Evolutionary conservation across 1,140 invertebrate species (phyloP), one percentile per base, ranked within the genome.

Genomic region (Drosophila albomicans): DNA sequence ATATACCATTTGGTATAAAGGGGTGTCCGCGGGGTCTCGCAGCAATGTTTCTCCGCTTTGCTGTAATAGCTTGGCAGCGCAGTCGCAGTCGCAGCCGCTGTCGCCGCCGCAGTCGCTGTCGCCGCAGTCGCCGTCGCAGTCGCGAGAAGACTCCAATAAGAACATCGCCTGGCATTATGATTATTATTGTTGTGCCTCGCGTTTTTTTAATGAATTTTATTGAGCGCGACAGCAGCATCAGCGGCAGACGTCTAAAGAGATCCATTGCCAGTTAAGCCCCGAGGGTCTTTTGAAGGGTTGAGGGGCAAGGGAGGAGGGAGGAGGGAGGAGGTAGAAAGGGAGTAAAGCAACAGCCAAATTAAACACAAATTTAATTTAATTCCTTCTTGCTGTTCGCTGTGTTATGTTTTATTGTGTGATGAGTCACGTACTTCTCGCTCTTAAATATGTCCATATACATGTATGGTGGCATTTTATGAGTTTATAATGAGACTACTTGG

Each of bases 191-290:
- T 82, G 65, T 65, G 49, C 46, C 20, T 56, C 68, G 57, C 41
- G 51, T 52, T 61, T 78, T 69, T 63, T 74, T 77, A 85, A 85
- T 86, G 75, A 86, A 86, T 75, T 87, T 76, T 87, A 86, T 82
- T 88, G 72, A 87, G 69, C 67, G 67, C 61, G 48, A 68, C 81
- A 82, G 65, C 74, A 67, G 62, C 64, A 64, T 25, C 76, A 84
- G 25, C 67, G 20, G 20, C 20, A 25, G 20, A 4, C 20, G 20
- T 25, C 59, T 10, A 25, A 30, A 54, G 46, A 61, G 54, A 68
- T 59, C 52, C 41, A 35, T 20, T n/a, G 48, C 63, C 63, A 57
- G 56, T 75, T 80, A 79, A 57, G 45, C 10, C 10, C 10, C 38
- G n/a, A 30, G 5, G 43, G 25, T 38, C 35, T 56, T 16, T 16